These are phyloP conservation scores for Oxyura jamaicensis DNA, from an alignment of 2,113 vertebrate genomes.

Conservation along the genomic window DNA sequence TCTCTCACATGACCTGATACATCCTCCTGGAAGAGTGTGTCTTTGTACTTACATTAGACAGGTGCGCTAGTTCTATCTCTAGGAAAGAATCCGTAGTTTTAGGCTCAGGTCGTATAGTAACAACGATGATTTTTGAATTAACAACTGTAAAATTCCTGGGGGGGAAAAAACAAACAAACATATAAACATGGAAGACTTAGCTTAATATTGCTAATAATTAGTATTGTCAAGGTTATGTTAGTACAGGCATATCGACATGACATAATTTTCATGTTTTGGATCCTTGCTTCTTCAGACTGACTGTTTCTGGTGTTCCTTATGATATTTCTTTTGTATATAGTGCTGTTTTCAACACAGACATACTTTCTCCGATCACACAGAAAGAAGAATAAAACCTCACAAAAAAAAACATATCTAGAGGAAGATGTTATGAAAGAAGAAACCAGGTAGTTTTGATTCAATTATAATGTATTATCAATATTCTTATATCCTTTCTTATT, in stretches of 20 bases:
- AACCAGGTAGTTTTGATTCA: background rate
- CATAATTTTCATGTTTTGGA: background rate
- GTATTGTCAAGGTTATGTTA: background rate
- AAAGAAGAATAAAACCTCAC: background rate
- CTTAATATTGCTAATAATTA: background rate
- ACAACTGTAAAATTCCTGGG: constrained; percentile 94
- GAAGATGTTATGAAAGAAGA: background rate
- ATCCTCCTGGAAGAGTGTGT: background rate
- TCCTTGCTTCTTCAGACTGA: background rate
- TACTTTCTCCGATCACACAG: background rate
- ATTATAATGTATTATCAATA: background rate
- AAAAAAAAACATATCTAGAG: background rate
- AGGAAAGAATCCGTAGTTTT: constrained; percentile 88
- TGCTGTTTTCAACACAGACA: background rate
- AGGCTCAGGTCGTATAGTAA: constrained; percentile 94
- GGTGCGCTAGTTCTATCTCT: constrained; percentile 96
- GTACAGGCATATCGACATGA: background rate
- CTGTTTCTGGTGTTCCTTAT: background rate
- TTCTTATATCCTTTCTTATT: background rate
- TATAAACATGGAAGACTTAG: background rate
- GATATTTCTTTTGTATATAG: background rate
- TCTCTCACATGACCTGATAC: background rate
- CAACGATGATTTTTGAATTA: constrained; percentile 98
- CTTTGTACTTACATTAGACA: constrained; percentile 91
- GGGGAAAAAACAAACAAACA: background rate